A percentile compares a stretch with the other conserved stretches of the same genome.
These are phyloP conservation scores for Odontomyia ornata DNA, from an alignment of 2,888 invertebrate species.

Conservation along the genomic window DNA sequence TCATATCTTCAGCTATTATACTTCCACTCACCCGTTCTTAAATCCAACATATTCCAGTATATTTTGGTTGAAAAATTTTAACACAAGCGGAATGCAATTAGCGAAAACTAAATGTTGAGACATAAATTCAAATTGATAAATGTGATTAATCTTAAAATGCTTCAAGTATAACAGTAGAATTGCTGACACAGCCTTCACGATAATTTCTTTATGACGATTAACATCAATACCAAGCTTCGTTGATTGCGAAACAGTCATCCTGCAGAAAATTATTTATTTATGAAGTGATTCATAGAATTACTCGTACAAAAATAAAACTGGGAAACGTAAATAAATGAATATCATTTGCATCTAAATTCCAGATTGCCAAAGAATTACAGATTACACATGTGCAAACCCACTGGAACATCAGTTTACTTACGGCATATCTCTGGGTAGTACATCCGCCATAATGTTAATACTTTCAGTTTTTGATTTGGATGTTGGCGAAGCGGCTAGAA, in stretches of 20 bases:
- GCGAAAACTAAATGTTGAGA: slow-evolving; percentile 98
- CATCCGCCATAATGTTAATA: slow-evolving; percentile 97
- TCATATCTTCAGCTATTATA: too few relatives aligned
- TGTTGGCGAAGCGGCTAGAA: slow-evolving; percentile 98
- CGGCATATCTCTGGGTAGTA: slow-evolving; percentile 97
- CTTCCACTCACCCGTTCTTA: slow-evolving; percentile 76
- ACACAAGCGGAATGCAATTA: slow-evolving; percentile 96
- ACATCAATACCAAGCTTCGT: slow-evolving; percentile 97
- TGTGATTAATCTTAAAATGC: slow-evolving; percentile 96
- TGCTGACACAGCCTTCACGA: slow-evolving; percentile 94
- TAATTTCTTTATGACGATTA: slow-evolving; percentile 97
- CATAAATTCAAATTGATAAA: slow-evolving; percentile 99
- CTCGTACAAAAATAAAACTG: too few relatives aligned
- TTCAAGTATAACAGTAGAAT: slow-evolving; percentile 91
- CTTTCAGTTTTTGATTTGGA: slow-evolving; percentile 98
- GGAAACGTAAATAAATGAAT: too few relatives aligned
- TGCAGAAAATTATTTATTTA: slow-evolving; percentile 56
- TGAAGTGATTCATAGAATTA: too few relatives aligned
- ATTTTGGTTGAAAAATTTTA: slow-evolving; percentile 99
- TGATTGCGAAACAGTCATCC: slow-evolving; percentile 91
- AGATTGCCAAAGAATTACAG: neutral
- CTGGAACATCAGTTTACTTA: slow-evolving; percentile 67
- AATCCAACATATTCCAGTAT: slow-evolving; percentile 94
- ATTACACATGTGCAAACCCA: neutral
- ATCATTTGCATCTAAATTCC: too few relatives aligned